A percentile compares a stretch with the other conserved stretches of the same genome.
phyloP scores from a whole-genome alignment of 2,113 vertebrate species.

The Gobio gobio region DNA sequence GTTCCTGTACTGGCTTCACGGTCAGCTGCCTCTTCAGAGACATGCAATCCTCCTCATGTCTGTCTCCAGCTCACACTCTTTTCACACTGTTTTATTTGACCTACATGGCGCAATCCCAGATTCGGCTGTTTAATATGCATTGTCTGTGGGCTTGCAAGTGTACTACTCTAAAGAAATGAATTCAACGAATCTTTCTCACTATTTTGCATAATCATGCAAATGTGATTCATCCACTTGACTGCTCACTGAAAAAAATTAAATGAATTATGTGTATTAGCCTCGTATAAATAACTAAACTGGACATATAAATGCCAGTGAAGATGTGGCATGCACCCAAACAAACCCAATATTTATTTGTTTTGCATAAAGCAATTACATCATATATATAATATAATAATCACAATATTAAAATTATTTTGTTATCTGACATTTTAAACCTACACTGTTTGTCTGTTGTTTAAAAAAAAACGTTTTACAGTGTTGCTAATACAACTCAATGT shows the following conservation, averaged over 20 bases:
- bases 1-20: background rate
- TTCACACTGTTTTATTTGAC: slow-evolving; percentile 4
- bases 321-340: background rate
- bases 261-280: background rate
- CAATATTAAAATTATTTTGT: background rate
- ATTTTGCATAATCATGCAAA: slow-evolving; percentile 27
- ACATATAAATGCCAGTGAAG: background rate
- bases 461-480: no score
- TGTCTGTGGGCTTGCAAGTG: background rate
- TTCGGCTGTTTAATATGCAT: background rate
- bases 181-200: background rate
- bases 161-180: background rate
- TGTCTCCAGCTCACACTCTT: background rate
- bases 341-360: background rate
- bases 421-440: background rate
- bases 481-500: no score
- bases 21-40: background rate
- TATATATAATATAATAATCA: no score
- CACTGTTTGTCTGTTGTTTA: no score
- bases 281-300: background rate
- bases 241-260: background rate
- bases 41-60: background rate
- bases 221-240: slow-evolving; percentile 18
- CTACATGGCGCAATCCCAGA: slow-evolving; percentile 5
- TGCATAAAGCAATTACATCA: no score